A percentile compares a stretch with the other conserved stretches of the same genome.
Conservation (phyloP, 2,113 vertebrate genomes). For the Caranx melampygus region DNA sequence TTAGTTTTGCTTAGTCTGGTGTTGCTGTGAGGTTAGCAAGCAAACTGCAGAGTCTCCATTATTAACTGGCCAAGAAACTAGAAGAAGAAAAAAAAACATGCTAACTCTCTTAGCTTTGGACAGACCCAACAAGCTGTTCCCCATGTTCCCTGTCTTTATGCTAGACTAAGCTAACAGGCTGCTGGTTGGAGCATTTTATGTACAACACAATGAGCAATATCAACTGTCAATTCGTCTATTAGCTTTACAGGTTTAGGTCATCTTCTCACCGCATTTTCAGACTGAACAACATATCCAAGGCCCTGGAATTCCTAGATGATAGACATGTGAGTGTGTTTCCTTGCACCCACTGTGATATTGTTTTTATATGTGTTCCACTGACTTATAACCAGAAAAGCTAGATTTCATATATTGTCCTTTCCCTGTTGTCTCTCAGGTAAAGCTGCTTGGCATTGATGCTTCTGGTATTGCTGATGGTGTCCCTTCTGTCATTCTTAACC, state of each 20-base stretch:
- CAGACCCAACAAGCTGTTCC: background rate
- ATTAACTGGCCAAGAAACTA: background rate
- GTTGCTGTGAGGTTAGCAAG: background rate
- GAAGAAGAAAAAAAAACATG: too few species aligned
- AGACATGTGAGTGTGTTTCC: constrained; percentile 87
- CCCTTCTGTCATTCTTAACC: constrained; percentile 90
- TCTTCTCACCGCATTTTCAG: constrained; percentile 92
- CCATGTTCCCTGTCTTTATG: background rate
- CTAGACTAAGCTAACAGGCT: background rate
- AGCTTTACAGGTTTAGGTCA: constrained; percentile 91
- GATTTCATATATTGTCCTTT: background rate
- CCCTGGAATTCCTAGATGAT: constrained; percentile 91
- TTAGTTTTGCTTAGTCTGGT: background rate
- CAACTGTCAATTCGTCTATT: constrained; percentile 8
- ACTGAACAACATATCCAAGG: constrained; percentile 94
- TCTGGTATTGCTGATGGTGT: constrained; percentile 91
- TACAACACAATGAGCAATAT: background rate
- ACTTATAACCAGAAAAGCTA: background rate
- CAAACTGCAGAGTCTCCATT: too few species aligned
- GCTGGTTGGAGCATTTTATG: background rate
- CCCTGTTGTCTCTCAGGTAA: constrained; percentile 83
- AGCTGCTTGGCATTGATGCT: constrained; percentile 91
- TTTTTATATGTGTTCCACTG: background rate
- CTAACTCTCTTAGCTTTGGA: too few species aligned
- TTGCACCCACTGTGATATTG: background rate